Percentiles rank a stretch among this genome's conserved stretches.
These are phyloP conservation scores for Cygnus buccinator DNA, from an alignment of 2,113 vertebrate species.

Conservation along the genomic window DNA sequence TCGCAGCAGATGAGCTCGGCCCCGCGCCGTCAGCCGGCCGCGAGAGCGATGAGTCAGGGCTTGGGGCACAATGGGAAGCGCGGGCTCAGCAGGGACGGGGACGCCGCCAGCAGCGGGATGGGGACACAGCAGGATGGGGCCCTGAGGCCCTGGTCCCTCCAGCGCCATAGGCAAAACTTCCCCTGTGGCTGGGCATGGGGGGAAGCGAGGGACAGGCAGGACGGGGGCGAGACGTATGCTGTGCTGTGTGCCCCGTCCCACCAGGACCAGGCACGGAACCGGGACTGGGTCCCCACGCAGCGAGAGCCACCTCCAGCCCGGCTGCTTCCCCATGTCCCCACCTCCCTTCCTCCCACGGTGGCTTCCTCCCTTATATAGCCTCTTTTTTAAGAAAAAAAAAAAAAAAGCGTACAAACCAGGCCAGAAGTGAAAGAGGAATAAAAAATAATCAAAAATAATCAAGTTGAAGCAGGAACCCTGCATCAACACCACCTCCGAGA, in stretches of 20 bases:
- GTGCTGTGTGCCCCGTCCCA: not conserved
- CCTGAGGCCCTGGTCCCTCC: not conserved
- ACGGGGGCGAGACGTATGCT: not conserved
- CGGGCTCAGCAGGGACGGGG: constrained; percentile 32
- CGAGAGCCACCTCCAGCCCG: accelerated
- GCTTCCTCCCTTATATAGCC: not conserved
- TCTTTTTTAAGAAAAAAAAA: not conserved
- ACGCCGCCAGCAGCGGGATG: not conserved
- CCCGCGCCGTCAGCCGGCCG: not conserved
- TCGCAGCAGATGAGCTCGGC: not conserved
- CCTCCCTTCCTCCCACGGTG: not conserved
- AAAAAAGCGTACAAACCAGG: not conserved
- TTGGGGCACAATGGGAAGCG: constrained; percentile 41
- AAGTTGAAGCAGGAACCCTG: not conserved
- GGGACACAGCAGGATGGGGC: not conserved
- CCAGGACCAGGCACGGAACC: not conserved
- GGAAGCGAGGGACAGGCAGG: not conserved
- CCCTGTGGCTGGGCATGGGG: accelerated
- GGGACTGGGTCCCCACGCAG: not conserved
- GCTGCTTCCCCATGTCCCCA: not conserved
- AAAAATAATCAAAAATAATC: not conserved
- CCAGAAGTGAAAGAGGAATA: not conserved
- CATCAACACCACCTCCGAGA: accelerated
- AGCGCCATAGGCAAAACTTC: accelerated
- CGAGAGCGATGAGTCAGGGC: constrained; percentile 24